Conservation (phyloP, 2,113 vertebrate species). For the Leucopsar rothschildi region DNA sequence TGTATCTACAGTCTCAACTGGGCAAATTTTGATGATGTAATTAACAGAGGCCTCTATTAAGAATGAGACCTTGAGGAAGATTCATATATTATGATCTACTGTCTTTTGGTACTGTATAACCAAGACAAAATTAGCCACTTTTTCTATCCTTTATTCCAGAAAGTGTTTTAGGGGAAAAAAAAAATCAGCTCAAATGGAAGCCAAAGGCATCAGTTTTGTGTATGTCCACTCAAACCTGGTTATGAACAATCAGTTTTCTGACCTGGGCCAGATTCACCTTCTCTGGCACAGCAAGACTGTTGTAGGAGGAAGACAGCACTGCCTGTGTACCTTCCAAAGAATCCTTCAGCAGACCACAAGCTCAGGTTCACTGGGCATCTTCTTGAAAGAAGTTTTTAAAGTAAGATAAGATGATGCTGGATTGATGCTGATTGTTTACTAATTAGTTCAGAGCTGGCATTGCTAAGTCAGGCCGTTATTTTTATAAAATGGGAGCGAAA, state of each 20-base stretch:
- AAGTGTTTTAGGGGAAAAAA: not conserved
- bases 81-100: not conserved
- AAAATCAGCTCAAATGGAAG: not conserved
- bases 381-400: not conserved
- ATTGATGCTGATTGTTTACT: not conserved
- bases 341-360: not conserved
- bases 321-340: accelerated
- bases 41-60: not conserved
- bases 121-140: not conserved
- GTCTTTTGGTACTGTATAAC: not conserved
- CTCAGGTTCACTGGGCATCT: not conserved
- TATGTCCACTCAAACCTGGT: not conserved
- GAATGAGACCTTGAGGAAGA: not conserved
- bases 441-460: not conserved
- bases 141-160: not conserved
- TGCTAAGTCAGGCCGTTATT: not conserved
- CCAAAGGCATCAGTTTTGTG: not conserved
- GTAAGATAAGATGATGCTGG: not conserved
- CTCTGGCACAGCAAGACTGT: not conserved
- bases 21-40: not conserved
- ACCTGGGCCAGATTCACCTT: not conserved
- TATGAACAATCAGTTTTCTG: not conserved
- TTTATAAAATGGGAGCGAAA: not conserved
- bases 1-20: not conserved
- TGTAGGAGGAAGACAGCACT: not conserved